A percentile compares a stretch with the other conserved stretches of the same genome.
Evolutionary conservation across 1,140 invertebrate species (phyloP).

Genomic region (Aradophagus sp.): DNA sequence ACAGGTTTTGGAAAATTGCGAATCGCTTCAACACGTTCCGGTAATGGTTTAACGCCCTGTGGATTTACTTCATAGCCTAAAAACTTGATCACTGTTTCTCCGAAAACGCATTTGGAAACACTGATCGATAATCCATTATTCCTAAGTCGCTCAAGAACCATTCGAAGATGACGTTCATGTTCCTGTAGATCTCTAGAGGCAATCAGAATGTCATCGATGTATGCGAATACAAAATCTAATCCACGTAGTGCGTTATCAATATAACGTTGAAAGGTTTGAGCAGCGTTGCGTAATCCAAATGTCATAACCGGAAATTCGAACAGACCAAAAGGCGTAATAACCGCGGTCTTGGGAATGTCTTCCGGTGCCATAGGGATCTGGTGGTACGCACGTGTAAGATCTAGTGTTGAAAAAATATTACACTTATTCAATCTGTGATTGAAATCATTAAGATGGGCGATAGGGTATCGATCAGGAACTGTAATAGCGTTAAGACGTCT

Average conservation of each 20-base stretch:
- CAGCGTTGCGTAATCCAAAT: conserved; percentile 68
- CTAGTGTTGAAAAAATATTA: conserved; percentile 46
- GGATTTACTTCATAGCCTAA: conserved; percentile 4
- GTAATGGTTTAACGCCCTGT: neutral
- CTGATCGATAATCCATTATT: neutral
- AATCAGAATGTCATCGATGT: conserved; percentile 66
- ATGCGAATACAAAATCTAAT: conserved; percentile 30
- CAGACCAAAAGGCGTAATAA: conserved; percentile 65
- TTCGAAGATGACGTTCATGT: conserved; percentile 46
- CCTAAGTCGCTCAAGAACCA: conserved; percentile 29
- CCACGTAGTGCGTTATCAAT: conserved; percentile 9
- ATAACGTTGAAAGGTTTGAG: conserved; percentile 68
- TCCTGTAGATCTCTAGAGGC: conserved; percentile 50
- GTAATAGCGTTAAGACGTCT: conserved; percentile 65
- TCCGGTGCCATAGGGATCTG: conserved; percentile 65
- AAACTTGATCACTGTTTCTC: neutral
- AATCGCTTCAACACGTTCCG: conserved; percentile 3
- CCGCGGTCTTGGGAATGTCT: conserved; percentile 68
- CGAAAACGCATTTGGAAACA: conserved; percentile 6
- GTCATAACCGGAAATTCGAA: conserved; percentile 54
- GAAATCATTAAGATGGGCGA: conserved; percentile 62
- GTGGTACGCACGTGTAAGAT: conserved; percentile 74
- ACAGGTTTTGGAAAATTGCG: conserved; percentile 6
- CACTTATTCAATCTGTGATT: conserved; percentile 58
- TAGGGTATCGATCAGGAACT: conserved; percentile 63